These are phyloP conservation scores for Spermophilus dauricus DNA, from an alignment of 2,113 vertebrate genomes.

Conservation along the genomic window DNA sequence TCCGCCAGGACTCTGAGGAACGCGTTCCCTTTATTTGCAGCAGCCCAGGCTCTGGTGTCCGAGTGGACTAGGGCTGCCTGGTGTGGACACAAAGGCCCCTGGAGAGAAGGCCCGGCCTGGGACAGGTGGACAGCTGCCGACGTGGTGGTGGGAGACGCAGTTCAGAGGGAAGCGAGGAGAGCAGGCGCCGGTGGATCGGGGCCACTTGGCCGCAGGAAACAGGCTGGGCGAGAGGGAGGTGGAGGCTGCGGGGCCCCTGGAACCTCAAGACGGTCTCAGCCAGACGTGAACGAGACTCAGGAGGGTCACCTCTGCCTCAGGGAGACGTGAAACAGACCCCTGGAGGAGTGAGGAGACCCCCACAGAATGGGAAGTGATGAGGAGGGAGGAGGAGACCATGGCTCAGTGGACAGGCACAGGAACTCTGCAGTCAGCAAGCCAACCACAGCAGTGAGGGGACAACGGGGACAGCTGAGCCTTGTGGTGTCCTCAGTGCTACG, in stretches of 20 bases:
- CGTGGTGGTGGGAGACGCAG: neutral
- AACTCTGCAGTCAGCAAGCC: neutral
- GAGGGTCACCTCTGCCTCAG: neutral
- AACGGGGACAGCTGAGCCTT: neutral
- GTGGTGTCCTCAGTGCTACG: rapidly evolving
- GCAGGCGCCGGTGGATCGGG: rapidly evolving
- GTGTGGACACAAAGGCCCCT: neutral
- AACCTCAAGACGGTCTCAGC: neutral
- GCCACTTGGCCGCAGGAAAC: neutral
- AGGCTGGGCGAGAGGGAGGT: too few relatives aligned
- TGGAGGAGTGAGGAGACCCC: too few relatives aligned
- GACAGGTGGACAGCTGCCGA: neutral
- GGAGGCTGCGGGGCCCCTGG: neutral
- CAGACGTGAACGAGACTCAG: neutral
- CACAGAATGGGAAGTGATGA: neutral
- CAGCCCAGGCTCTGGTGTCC: rapidly evolving
- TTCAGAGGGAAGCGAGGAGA: neutral
- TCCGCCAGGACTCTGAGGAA: too few relatives aligned
- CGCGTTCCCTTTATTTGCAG: too few relatives aligned
- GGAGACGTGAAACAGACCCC: neutral
- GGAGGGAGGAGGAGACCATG: neutral
- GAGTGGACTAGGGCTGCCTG: rapidly evolving
- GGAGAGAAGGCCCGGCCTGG: neutral
- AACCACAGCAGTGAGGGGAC: neutral
- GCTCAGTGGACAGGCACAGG: neutral